Conservation (phyloP, 2,113 vertebrate species). For the Recurvirostra avosetta region DNA sequence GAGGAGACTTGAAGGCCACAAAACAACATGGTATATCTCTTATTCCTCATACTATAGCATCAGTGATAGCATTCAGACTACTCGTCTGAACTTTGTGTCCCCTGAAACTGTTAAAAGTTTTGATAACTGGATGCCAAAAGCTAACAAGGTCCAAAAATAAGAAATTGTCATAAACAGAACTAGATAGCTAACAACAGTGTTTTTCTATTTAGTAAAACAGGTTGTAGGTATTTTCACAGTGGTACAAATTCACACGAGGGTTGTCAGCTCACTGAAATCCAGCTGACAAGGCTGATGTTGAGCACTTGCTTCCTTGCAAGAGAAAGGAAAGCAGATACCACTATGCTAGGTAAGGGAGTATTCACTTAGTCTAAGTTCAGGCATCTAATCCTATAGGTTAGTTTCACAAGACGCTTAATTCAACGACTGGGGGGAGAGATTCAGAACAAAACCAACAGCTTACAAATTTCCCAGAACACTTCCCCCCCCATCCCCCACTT, state of each 20-base stretch:
- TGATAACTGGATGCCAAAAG: neutral
- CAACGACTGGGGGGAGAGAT: neutral
- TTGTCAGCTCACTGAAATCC: neutral
- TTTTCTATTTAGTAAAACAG: neutral
- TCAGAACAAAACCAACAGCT: neutral
- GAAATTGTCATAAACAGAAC: neutral
- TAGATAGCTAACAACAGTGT: neutral
- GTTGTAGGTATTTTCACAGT: neutral
- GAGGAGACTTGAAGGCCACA: neutral
- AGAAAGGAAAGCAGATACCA: neutral
- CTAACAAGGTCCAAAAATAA: neutral
- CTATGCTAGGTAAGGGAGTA: neutral
- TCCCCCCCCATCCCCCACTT: accelerated
- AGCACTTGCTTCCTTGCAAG: neutral
- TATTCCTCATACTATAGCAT: neutral
- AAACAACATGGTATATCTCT: neutral
- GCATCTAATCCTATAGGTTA: neutral
- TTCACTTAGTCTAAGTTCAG: neutral
- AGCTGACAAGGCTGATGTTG: neutral
- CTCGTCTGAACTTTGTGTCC: neutral
- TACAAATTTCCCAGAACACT: neutral
- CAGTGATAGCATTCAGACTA: neutral
- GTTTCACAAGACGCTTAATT: neutral
- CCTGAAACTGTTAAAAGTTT: neutral
- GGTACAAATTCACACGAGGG: neutral